Conservation (phyloP, 2,888 invertebrate species). For the Polydrusus pterygomalis region DNA sequence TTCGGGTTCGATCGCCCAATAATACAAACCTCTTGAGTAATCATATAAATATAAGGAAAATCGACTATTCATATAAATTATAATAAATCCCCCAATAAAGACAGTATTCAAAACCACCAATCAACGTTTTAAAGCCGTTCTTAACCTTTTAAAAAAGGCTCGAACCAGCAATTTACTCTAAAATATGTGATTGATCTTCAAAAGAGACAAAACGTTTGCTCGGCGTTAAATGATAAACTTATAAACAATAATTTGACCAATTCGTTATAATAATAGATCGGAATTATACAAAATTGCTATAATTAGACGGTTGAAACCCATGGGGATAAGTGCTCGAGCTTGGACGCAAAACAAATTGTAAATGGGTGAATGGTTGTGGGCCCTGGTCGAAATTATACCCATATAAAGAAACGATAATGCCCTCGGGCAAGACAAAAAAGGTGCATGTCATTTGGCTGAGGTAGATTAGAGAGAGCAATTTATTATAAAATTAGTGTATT, state of each 20-base stretch:
- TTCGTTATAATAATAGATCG: slow-evolving; percentile 70
- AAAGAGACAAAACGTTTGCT: slow-evolving; percentile 44
- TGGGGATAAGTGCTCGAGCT: slow-evolving; percentile 63
- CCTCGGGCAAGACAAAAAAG: slow-evolving; percentile 61
- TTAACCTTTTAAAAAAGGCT: slow-evolving; percentile 44
- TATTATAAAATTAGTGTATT: slow-evolving; percentile 32
- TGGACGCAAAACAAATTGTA: slow-evolving; percentile 72
- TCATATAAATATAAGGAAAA: slow-evolving; percentile 37
- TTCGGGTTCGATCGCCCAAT: no score
- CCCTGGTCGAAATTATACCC: slow-evolving; percentile 66
- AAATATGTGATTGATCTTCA: slow-evolving; percentile 53
- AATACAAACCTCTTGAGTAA: slow-evolving; percentile 1
- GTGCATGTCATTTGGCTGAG: slow-evolving; percentile 68
- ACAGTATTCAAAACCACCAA: slow-evolving; percentile 26
- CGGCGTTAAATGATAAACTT: slow-evolving; percentile 70
- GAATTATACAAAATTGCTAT: slow-evolving; percentile 72
- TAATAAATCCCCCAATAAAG: slow-evolving; percentile 39
- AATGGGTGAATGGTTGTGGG: slow-evolving; percentile 66
- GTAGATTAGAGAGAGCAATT: slow-evolving; percentile 29
- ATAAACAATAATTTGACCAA: slow-evolving; percentile 70
- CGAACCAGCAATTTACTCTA: slow-evolving; percentile 44
- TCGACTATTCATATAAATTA: slow-evolving; percentile 38
- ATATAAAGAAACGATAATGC: slow-evolving; percentile 55
- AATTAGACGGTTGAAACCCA: slow-evolving; percentile 70
- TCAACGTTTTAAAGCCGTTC: slow-evolving; percentile 38